Percentiles rank a stretch among this genome's conserved stretches.
These are phyloP conservation scores for Apus apus DNA, from an alignment of 2,113 vertebrate genomes.

Conservation along the genomic window DNA sequence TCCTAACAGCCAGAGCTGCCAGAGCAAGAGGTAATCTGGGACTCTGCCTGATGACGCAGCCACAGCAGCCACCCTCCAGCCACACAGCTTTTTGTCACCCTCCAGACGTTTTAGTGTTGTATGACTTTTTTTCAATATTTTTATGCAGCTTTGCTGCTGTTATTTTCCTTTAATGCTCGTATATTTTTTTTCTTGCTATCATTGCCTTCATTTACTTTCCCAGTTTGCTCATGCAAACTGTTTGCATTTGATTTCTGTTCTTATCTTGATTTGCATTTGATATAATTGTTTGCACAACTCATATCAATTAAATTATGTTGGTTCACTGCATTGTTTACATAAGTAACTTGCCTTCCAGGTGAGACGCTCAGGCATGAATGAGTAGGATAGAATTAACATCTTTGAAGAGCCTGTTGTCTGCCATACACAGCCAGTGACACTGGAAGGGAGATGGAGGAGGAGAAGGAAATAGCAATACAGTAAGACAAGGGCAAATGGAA, in stretches of 20 bases:
- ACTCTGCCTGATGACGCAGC: not conserved
- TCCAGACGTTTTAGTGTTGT: not conserved
- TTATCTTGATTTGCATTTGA: not conserved
- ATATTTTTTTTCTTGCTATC: not conserved
- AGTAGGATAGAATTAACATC: not conserved
- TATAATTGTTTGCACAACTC: not conserved
- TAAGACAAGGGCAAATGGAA: not conserved
- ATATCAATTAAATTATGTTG: not conserved
- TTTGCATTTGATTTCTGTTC: not conserved
- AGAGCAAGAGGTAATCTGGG: not conserved
- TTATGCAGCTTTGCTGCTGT: not conserved
- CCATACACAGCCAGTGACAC: rapidly evolving
- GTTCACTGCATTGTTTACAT: not conserved
- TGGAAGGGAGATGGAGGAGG: not conserved
- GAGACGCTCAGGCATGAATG: not conserved
- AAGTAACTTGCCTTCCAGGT: not conserved
- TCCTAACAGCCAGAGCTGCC: not conserved
- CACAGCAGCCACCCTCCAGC: not conserved
- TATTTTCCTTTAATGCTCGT: not conserved
- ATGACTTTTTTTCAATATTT: not conserved
- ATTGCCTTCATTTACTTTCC: not conserved
- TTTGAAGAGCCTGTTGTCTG: not conserved
- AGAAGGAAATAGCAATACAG: not conserved
- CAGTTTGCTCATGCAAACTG: not conserved
- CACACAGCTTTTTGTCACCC: rapidly evolving